Evolutionary conservation across 2,797 vertebrate genomes (phyloP).

Genomic region (Hypotaenidia okinawae): DNA sequence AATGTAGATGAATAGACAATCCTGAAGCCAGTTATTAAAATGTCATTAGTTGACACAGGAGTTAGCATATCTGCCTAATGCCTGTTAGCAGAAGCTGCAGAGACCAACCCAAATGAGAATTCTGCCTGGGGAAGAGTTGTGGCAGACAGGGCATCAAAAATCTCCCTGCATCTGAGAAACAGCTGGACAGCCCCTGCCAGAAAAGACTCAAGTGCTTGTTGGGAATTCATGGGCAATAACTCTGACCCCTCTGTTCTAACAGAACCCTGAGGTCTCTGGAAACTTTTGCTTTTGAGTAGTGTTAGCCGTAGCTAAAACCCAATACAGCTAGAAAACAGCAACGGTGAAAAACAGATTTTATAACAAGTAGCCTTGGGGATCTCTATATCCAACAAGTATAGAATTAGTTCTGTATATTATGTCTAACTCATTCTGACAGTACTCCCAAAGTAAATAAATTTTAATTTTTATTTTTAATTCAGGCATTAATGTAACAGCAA

Average conservation of each 20-base stretch:
- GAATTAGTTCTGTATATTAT: background rate
- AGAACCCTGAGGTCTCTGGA: background rate
- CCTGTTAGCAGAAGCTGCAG: conserved; percentile 40
- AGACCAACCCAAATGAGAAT: conserved; percentile 21
- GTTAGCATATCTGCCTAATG: conserved; percentile 32
- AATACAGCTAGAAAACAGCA: background rate
- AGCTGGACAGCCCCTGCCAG: background rate
- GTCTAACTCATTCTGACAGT: conserved; percentile 1
- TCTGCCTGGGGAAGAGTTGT: background rate
- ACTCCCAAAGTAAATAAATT: conserved; percentile 48
- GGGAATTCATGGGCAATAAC: background rate
- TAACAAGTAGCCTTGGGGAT: background rate
- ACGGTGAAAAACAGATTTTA: background rate
- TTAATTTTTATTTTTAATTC: conserved; percentile 48
- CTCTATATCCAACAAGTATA: background rate
- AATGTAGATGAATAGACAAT: conserved; percentile 63
- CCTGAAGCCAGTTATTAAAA: conserved; percentile 65
- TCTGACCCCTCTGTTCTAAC: background rate
- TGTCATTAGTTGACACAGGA: conserved; percentile 58
- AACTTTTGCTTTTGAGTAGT: background rate
- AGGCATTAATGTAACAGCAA: background rate
- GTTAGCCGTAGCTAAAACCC: background rate
- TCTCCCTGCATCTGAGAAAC: background rate
- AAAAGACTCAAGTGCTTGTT: background rate
- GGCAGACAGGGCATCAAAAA: background rate